phyloP scores from a whole-genome alignment of 2,797 vertebrate genomes.

The Sciurus vulgaris region DNA sequence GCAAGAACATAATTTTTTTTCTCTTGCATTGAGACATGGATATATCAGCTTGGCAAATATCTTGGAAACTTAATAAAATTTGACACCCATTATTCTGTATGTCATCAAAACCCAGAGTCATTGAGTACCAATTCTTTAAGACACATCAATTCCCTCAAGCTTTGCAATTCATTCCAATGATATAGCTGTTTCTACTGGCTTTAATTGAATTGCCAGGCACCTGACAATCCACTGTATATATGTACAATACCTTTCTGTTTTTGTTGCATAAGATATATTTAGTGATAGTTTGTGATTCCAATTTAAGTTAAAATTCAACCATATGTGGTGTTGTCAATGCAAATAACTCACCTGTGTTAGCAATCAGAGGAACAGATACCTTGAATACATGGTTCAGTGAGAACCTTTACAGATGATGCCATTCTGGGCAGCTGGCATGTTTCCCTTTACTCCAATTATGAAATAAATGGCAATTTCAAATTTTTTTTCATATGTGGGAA shows the following conservation, averaged over 20 bases:
- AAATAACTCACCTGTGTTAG: constrained; percentile 63
- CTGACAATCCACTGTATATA: background rate
- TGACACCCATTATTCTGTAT: background rate
- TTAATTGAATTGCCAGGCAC: background rate
- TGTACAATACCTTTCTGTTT: background rate
- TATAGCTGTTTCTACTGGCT: background rate
- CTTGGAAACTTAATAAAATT: constrained; percentile 62
- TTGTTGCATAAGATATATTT: background rate
- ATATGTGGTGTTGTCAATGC: background rate
- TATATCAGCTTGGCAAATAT: constrained; percentile 56
- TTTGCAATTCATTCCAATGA: background rate
- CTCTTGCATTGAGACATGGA: background rate
- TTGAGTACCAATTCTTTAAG: background rate
- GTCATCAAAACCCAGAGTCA: background rate
- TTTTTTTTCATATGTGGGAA: background rate
- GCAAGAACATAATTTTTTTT: constrained; percentile 9
- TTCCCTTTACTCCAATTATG: constrained; percentile 9
- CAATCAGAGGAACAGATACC: background rate
- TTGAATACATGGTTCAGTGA: background rate
- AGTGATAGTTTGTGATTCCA: background rate
- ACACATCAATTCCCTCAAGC: background rate
- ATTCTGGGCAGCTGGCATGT: background rate
- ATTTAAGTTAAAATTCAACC: constrained; percentile 55
- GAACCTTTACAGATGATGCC: background rate
- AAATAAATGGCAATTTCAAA: constrained; percentile 51